A percentile compares a stretch with the other conserved stretches of the same genome.
Conservation (phyloP, 2,797 vertebrate species). For the Gymnocypris eckloni region DNA sequence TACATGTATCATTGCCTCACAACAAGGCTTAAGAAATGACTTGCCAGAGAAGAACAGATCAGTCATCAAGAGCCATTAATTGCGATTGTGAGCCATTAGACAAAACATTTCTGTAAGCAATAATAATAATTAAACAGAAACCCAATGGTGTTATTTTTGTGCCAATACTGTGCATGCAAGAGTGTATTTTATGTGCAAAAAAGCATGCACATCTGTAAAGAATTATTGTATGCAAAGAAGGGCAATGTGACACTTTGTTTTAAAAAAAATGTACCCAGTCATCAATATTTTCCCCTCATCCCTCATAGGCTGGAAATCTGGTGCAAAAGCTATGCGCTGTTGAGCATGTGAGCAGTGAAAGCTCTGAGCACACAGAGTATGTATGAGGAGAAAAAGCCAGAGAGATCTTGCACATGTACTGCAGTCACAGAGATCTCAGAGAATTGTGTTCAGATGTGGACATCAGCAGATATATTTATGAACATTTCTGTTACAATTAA, state of each 20-base stretch:
- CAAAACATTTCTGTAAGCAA: constrained; percentile 60
- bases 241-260: neutral
- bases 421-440: neutral
- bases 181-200: neutral
- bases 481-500: neutral
- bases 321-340: neutral
- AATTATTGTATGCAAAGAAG: neutral
- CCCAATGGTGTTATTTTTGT: neutral
- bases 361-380: neutral
- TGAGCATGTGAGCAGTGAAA: neutral
- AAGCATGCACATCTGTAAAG: neutral
- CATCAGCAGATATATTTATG: neutral
- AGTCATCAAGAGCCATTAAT: constrained; percentile 71
- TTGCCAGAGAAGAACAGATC: constrained; percentile 64
- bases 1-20: constrained; percentile 51
- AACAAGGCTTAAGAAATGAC: constrained; percentile 57
- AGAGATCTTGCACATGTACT: neutral
- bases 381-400: neutral
- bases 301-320: neutral
- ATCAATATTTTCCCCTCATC: constrained; percentile 1
- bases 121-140: neutral
- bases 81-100: constrained; percentile 71
- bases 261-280: neutral
- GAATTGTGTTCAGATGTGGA: neutral
- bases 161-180: neutral